Base-by-base conservation (phyloP, 37 sponge, comb jelly and placozoan genomes). In the Dysidea cf. avara region DNA sequence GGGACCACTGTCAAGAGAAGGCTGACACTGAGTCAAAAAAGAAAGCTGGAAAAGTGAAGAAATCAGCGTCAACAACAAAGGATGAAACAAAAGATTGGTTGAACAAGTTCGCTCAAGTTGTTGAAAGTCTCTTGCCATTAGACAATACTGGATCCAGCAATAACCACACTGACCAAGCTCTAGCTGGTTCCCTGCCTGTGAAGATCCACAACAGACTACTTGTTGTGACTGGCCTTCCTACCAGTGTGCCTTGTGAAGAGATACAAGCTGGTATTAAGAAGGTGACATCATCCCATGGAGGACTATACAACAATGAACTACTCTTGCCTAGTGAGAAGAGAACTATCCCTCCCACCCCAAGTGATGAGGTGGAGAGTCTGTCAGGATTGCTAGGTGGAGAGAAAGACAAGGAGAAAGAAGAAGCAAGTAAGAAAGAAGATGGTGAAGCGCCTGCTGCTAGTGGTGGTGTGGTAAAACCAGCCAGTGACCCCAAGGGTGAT, bases 151-250 rank as follows among this genome's bases (percentile, higher is more conserved):
- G 24, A 5, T 43, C 46, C 5, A 43, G 46, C 46, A 43, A 43
- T 9, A 43, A 9, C 46, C 9, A 43, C 46, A 12, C 9, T 43
- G 46, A 43, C 46, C 46, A 43, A 43, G 46, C 46, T 1, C 21
- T 53, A 20, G 53, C 53, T 18, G 25, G 22, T 18, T 70, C 71
- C 1, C 69, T 61, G 11, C 76, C 69, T 5, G 49, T 25, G 0
- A 33, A 79, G 4, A 81, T 77, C 1, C 31, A 58, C 39, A 68
- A 77, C 1, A 68, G 88, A 22, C 67, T 94, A 43, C 54, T 94
- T 1, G 92, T 94, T 16, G 57, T 94, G 32, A 86, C 84, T 7
- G 79, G 82, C 22, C 53, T 94, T 29, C 20, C 69, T 30, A 61
- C 80, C 14, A 49, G 63, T 22, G 61, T 86, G 31, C n/a, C 33